Conservation (phyloP, 2,888 invertebrate genomes). For the Gari tellinella region DNA sequence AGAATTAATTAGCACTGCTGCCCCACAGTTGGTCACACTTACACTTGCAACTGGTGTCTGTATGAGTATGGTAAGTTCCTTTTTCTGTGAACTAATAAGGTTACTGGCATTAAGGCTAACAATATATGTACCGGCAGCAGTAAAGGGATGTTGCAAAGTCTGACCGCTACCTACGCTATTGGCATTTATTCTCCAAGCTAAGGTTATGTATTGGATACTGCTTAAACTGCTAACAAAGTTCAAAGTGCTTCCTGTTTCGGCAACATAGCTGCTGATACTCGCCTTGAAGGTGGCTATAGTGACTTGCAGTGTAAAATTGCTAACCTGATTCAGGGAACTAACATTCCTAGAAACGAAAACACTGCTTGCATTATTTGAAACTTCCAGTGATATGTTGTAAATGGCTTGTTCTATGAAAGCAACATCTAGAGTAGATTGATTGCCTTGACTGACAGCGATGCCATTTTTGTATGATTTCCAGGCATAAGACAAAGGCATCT, state of each 20-base stretch:
- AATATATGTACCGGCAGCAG: slow-evolving; percentile 36
- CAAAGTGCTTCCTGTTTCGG: slow-evolving; percentile 23
- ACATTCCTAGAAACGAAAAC: slow-evolving; percentile 25
- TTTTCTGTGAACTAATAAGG: slow-evolving; percentile 41
- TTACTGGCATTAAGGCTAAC: slow-evolving; percentile 58
- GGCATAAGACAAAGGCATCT: slow-evolving; percentile 26
- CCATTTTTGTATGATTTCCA: slow-evolving; percentile 51
- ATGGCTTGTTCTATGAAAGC: slow-evolving; percentile 52
- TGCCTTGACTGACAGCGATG: slow-evolving; percentile 7
- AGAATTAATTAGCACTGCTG: slow-evolving; percentile 40
- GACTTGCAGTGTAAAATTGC: slow-evolving; percentile 28
- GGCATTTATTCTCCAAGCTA: slow-evolving; percentile 29
- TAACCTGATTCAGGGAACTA: slow-evolving; percentile 49
- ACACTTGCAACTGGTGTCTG: slow-evolving; percentile 58
- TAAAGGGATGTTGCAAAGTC: slow-evolving; percentile 19
- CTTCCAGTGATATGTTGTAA: slow-evolving; percentile 57
- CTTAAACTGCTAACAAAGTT: slow-evolving; percentile 23
- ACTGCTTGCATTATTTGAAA: slow-evolving; percentile 60
- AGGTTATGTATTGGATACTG: slow-evolving; percentile 17
- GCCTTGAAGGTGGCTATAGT: slow-evolving; percentile 13
- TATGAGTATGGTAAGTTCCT: slow-evolving; percentile 31
- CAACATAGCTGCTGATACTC: slow-evolving; percentile 16
- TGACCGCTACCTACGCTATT: neutral
- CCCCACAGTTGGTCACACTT: slow-evolving; percentile 43
- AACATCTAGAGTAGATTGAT: slow-evolving; percentile 23